Evolutionary conservation across 1,140 invertebrate genomes (phyloP).

Genomic region (Lanistes nyassanus): DNA sequence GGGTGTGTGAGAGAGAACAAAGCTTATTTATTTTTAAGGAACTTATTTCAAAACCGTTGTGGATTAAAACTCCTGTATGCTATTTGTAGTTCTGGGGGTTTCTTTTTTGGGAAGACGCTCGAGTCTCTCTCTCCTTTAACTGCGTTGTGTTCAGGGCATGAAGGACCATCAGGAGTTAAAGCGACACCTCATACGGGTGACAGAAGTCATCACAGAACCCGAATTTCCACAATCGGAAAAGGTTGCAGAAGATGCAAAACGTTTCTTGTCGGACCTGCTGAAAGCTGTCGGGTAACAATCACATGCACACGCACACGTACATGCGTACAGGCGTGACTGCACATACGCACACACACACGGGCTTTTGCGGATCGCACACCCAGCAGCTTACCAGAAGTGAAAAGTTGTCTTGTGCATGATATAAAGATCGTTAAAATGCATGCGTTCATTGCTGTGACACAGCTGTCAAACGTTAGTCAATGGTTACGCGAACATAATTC

Average conservation of each 20-base stretch:
- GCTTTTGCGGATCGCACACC: background rate
- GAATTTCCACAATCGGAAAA: background rate
- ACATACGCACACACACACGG: conserved; percentile 8
- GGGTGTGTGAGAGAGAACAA: too few relatives aligned
- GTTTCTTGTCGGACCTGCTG: background rate
- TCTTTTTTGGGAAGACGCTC: background rate
- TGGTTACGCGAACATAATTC: background rate
- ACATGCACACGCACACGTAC: background rate
- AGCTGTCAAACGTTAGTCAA: background rate
- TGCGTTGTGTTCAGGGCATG: background rate
- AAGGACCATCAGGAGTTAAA: background rate
- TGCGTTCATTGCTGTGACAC: background rate
- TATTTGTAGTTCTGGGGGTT: background rate
- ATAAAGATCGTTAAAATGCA: background rate
- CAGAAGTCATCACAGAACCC: background rate
- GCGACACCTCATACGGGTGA: background rate
- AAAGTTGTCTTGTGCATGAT: background rate
- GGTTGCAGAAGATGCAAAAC: background rate
- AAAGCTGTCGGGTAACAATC: background rate
- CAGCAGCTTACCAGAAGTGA: background rate
- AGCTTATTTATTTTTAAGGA: too few relatives aligned
- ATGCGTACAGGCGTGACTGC: background rate
- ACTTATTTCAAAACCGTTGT: too few relatives aligned
- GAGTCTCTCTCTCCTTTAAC: background rate
- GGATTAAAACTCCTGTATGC: too few relatives aligned